These are phyloP conservation scores for Hypena proboscidalis DNA, from an alignment of 2,888 invertebrate species.

Conservation along the genomic window DNA sequence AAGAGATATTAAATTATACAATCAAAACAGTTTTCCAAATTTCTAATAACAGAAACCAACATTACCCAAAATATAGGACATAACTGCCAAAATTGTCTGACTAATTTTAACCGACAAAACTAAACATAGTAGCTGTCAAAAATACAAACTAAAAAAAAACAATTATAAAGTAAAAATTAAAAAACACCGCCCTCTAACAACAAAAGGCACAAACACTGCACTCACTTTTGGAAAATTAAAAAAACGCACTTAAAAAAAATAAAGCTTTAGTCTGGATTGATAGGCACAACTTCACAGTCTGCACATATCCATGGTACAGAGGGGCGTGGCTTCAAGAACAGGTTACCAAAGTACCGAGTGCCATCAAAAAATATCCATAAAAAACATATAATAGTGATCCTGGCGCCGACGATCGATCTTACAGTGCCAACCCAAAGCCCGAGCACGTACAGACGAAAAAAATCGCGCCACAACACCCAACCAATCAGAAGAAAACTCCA, in stretches of 20 bases:
- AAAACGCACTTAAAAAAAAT: slow-evolving; percentile 69
- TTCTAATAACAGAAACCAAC: too few species aligned
- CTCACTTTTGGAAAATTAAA: slow-evolving; percentile 51
- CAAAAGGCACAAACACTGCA: slow-evolving; percentile 69
- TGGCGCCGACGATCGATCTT: slow-evolving; percentile 78
- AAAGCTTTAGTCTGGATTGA: slow-evolving; percentile 75
- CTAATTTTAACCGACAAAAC: too few species aligned
- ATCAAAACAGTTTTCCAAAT: too few species aligned
- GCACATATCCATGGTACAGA: slow-evolving; percentile 66
- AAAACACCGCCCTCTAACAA: slow-evolving; percentile 29
- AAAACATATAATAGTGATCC: slow-evolving; percentile 83
- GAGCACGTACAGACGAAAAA: slow-evolving; percentile 76
- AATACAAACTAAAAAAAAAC: too few species aligned
- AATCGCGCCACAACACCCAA: slow-evolving; percentile 62
- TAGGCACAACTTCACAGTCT: slow-evolving; percentile 65
- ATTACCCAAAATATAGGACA: too few species aligned
- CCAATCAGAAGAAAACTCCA: slow-evolving; percentile 63
- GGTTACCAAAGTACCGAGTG: slow-evolving; percentile 78
- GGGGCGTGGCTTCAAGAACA: slow-evolving; percentile 81
- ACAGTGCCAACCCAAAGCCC: slow-evolving; percentile 76
- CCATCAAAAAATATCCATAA: slow-evolving; percentile 84
- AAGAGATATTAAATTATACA: too few species aligned
- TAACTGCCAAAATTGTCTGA: too few species aligned
- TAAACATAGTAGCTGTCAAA: too few species aligned
- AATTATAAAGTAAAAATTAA: slow-evolving; percentile 2